These are phyloP conservation scores for Drosophila watanabei DNA, from an alignment of 1,140 invertebrate genomes.

Conservation along the genomic window DNA sequence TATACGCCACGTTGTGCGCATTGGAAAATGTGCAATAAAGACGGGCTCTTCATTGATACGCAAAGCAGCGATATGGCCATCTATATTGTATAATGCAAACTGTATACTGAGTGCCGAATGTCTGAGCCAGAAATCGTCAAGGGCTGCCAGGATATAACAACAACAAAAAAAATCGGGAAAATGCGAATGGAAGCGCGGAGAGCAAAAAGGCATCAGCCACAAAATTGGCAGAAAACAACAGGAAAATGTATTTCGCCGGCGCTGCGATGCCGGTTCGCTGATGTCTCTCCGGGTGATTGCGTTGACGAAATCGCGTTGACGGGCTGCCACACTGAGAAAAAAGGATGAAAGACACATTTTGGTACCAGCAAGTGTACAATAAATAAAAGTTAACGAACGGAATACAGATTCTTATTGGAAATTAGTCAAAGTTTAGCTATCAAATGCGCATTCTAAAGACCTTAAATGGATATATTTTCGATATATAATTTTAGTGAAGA, in stretches of 20 bases:
- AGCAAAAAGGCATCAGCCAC: conserved; percentile 41
- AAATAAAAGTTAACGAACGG: too few relatives aligned
- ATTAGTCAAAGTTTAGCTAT: too few relatives aligned
- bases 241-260: conserved; percentile 58
- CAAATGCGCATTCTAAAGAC: too few relatives aligned
- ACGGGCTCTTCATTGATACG: conserved; percentile 75
- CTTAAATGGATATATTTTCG: too few relatives aligned
- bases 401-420: too few relatives aligned
- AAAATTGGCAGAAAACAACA: conserved; percentile 60
- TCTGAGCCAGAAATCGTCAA: conserved; percentile 16
- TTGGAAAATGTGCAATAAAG: conserved; percentile 76
- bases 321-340: conserved; percentile 33
- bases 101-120: conserved; percentile 51
- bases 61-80: conserved; percentile 68
- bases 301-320: conserved; percentile 78
- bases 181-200: conserved; percentile 14
- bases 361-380: too few relatives aligned
- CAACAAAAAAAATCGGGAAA: neutral
- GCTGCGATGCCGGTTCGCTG: conserved; percentile 32
- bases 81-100: conserved; percentile 56
- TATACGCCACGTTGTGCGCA: conserved; percentile 54
- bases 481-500: too few relatives aligned
- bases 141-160: conserved; percentile 8
- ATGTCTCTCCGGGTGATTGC: conserved; percentile 63
- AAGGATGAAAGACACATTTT: neutral